A percentile compares a stretch with the other conserved stretches of the same genome.
Evolutionary conservation across 1,140 invertebrate genomes (phyloP).

Genomic region (Sycobia sp.): DNA sequence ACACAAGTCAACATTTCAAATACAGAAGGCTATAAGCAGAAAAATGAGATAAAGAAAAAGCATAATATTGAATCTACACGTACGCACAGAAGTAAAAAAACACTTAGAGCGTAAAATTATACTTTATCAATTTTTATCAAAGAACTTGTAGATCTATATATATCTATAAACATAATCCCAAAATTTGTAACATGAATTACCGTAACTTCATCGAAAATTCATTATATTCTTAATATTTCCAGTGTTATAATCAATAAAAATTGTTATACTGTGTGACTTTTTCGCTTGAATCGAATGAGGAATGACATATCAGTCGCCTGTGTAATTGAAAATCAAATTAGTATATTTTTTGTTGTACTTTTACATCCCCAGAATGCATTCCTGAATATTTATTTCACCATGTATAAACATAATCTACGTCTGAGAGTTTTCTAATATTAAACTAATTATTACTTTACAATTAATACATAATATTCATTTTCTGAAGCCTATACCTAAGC

Average conservation of each 20-base stretch:
- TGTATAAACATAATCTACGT: too few relatives aligned
- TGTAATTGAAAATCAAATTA: not conserved
- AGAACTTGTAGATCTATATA: slow-evolving; percentile 46
- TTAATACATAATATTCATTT: too few relatives aligned
- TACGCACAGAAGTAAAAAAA: slow-evolving; percentile 22
- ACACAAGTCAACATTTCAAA: slow-evolving; percentile 22
- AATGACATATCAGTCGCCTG: not conserved
- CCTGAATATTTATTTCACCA: too few relatives aligned
- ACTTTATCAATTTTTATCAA: slow-evolving; percentile 51
- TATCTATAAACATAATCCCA: slow-evolving; percentile 51
- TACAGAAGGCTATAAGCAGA: not conserved
- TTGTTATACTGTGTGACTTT: slow-evolving; percentile 55
- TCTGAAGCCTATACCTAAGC: too few relatives aligned
- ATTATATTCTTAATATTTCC: slow-evolving; percentile 62
- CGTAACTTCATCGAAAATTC: slow-evolving; percentile 56
- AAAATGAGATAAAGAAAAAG: not conserved
- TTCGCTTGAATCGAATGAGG: not conserved
- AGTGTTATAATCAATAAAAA: slow-evolving; percentile 60
- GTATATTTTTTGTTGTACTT: too few relatives aligned
- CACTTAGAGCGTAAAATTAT: slow-evolving; percentile 16
- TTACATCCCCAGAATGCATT: too few relatives aligned
- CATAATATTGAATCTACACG: not conserved
- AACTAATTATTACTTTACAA: too few relatives aligned
- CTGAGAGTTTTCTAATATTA: too few relatives aligned
- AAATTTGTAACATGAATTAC: slow-evolving; percentile 59